Evolutionary conservation across 2,888 invertebrate species (phyloP).

Genomic region (Erpobdella octoculata): DNA sequence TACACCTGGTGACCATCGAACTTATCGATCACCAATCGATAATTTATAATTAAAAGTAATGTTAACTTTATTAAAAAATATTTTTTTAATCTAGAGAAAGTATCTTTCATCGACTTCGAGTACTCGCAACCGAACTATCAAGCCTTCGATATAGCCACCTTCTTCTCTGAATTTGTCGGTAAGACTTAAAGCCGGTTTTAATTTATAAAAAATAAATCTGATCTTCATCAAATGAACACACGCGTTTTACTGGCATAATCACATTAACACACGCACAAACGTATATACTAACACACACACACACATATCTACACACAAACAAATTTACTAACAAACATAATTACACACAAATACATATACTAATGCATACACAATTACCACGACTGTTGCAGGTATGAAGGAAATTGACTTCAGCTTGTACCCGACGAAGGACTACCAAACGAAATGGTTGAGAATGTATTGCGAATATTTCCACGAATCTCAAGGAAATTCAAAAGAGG

Average conservation of each 20-base stretch:
- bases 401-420: conserved; percentile 64
- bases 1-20: not conserved
- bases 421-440: conserved; percentile 70
- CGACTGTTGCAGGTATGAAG: conserved; percentile 57
- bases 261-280: not conserved
- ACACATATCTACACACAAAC: not conserved
- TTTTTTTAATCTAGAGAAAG: conserved; percentile 53
- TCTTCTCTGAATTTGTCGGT: conserved; percentile 95
- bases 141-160: conserved; percentile 92
- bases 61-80: not conserved
- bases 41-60: not conserved
- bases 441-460: conserved; percentile 71
- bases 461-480: conserved; percentile 58
- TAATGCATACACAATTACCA: not conserved
- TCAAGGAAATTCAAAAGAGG: conserved; percentile 38
- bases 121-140: conserved; percentile 88
- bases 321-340: not conserved
- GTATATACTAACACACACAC: not conserved
- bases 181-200: too few species aligned
- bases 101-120: conserved; percentile 93
- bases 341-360: not conserved
- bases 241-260: not conserved
- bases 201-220: too few species aligned
- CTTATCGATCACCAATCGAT: not conserved
- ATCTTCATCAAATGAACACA: too few species aligned